These are phyloP conservation scores for Orthochromis indermauri DNA, from an alignment of 2,113 vertebrate species.

Conservation along the genomic window DNA sequence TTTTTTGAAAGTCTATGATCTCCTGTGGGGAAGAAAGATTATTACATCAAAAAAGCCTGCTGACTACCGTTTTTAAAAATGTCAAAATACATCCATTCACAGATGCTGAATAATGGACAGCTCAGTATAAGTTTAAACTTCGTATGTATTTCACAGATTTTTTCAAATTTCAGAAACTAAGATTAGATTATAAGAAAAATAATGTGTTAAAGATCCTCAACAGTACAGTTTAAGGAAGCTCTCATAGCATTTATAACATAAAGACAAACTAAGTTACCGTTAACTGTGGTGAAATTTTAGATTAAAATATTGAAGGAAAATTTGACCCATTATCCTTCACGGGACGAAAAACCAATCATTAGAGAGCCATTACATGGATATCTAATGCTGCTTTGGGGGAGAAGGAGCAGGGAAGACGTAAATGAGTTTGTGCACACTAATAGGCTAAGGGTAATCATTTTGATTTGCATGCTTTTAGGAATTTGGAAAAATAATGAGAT, in stretches of 20 bases:
- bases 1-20: background rate
- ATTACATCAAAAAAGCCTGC: background rate
- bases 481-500: background rate
- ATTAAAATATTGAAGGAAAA: background rate
- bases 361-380: background rate
- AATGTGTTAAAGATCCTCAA: background rate
- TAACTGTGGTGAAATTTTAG: background rate
- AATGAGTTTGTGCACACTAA: conserved; percentile 1
- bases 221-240: background rate
- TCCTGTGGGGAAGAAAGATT: background rate
- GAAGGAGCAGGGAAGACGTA: background rate
- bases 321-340: background rate
- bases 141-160: background rate
- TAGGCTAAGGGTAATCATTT: background rate
- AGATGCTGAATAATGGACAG: background rate
- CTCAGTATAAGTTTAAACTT: background rate
- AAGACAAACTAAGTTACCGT: background rate
- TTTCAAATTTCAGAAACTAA: background rate
- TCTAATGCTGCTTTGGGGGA: background rate
- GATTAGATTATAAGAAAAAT: background rate
- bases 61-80: background rate
- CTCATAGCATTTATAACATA: background rate
- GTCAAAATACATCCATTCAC: background rate
- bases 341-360: background rate
- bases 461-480: conserved; percentile 6